Evolutionary conservation across 2,113 vertebrate species (phyloP).

Genomic region (Montifringilla adamsi): DNA sequence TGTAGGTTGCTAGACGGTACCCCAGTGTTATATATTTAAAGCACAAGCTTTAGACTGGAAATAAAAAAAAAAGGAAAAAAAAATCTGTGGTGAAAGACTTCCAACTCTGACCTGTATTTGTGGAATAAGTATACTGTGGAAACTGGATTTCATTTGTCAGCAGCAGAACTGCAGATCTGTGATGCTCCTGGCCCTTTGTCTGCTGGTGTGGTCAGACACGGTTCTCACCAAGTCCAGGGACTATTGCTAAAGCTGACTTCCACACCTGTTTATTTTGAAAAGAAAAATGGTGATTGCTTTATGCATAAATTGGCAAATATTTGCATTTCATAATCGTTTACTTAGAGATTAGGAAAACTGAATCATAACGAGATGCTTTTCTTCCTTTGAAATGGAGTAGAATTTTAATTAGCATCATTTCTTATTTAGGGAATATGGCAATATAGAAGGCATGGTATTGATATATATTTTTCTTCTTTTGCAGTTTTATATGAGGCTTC

Average conservation of each 20-base stretch:
- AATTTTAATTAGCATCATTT: conserved; percentile 16
- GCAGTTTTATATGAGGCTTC: neutral
- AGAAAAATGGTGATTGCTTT: neutral
- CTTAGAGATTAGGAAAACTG: neutral
- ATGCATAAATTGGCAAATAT: conserved; percentile 15
- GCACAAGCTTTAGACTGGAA: neutral
- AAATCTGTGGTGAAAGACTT: neutral
- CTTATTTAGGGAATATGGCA: neutral
- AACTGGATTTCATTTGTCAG: neutral
- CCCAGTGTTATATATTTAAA: neutral
- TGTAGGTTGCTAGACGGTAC: neutral
- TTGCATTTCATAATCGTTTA: conserved; percentile 22
- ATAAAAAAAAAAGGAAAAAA: neutral
- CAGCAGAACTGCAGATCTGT: neutral
- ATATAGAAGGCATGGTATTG: neutral
- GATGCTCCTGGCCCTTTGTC: neutral
- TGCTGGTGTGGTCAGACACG: neutral
- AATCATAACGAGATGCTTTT: neutral
- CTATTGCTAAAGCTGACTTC: neutral
- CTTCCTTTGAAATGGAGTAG: neutral
- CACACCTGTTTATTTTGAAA: neutral
- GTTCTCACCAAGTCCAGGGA: neutral
- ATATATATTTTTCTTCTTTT: neutral
- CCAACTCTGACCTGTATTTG: neutral
- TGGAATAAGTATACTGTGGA: neutral